Percentiles rank a stretch among this genome's conserved stretches.
Conservation (phyloP, 2,113 vertebrate genomes). For the Lepus timidus region DNA sequence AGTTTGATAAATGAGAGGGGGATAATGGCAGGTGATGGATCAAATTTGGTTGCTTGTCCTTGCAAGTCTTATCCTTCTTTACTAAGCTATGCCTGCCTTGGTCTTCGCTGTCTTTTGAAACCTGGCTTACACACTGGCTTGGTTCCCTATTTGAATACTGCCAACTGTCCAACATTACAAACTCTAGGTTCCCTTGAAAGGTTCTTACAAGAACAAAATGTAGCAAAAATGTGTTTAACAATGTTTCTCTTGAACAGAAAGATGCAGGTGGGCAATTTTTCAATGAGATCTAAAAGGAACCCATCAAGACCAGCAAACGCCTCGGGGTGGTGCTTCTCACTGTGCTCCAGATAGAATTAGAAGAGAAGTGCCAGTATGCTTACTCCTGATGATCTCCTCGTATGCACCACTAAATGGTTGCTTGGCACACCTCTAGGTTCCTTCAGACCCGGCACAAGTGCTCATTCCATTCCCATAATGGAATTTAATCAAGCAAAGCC, state of each 20-base stretch:
- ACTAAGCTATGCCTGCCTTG: neutral
- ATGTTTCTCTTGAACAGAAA: conserved; percentile 5
- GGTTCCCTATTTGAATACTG: neutral
- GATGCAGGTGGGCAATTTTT: neutral
- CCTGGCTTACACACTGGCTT: no score
- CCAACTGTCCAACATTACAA: neutral
- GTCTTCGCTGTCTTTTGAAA: neutral
- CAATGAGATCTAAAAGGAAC: neutral
- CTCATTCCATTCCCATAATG: conserved; percentile 71
- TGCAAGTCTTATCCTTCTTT: neutral
- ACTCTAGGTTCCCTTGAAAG: neutral
- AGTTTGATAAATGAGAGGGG: neutral
- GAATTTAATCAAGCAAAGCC: conserved; percentile 81
- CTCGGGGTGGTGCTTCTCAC: neutral
- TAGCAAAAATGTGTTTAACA: neutral
- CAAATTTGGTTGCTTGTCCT: neutral
- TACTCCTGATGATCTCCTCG: neutral
- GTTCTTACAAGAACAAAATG: neutral
- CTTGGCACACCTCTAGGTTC: conserved; percentile 60
- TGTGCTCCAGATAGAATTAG: neutral
- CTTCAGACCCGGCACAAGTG: conserved; percentile 65
- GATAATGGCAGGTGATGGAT: neutral
- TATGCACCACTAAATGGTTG: conserved; percentile 43
- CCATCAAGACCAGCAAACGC: neutral
- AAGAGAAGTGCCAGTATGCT: neutral